Base-by-base conservation (phyloP, 2,888 invertebrate genomes). In the Polyploca ridens region DNA sequence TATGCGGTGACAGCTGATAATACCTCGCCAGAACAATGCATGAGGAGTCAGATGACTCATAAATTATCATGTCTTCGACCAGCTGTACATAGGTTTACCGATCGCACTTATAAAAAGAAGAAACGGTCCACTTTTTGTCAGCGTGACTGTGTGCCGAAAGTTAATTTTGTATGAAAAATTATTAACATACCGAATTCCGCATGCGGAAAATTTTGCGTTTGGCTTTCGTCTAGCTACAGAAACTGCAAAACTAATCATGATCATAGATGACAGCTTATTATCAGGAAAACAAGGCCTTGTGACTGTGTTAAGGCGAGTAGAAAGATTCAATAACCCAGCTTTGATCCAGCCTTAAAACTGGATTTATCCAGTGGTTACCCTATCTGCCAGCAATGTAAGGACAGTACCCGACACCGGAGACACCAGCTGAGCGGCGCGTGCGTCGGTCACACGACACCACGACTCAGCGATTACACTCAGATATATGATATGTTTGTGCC, bases 401-500 rank as follows among this genome's bases (percentile, higher is more conserved):
- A 35, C 64, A 64, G 61, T 64, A 49, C 59, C 62, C 27, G 61
- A 61, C 19, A 41, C n/a, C 41, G 27, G 61, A 41, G 61, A 41
- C 19, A 41, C 27, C 64, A 65, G 63, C 65, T 67, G 67, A 62
- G 58, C 38, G 64, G 59, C 69, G 64, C 67, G 67, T 67, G 67
- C 67, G 41, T 33, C 44, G 60, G 66, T 60, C 62, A 66, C 58
- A 61, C 49, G 61, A 68, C 59, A 62, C 66, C 63, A 14, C 59
- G 49, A 41, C 60, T 38, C 60, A 14, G 6, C 35, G 35, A 33
- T 59, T 33, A 61, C 27, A 41, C 16, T 16, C 35, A 19, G 16
- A 61, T 41, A 27, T 16, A 61, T 61, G 19, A 61, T 41, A 61
- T 19, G 35, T 33, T 33, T 38, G 16, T 16, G 16, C 10, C 54